Evolutionary conservation across 1,140 invertebrate species (phyloP), one percentile per base, ranked within the genome.

Genomic region (Zaprionus kolodkinae): DNA sequence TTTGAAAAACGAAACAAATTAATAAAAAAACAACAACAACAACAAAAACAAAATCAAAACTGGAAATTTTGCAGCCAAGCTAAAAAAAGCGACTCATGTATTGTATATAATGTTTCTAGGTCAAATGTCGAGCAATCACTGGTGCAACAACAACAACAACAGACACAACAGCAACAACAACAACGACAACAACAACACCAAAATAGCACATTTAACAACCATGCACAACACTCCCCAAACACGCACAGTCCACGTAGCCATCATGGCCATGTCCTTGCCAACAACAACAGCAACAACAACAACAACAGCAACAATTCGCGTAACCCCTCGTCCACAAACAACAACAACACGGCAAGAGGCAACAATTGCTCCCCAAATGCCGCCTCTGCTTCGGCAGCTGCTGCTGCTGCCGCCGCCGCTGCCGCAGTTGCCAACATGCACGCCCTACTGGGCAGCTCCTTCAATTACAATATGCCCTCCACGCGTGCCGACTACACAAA

Each of bases 91-190:
- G 61, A 76, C 73, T 78, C 61, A 77, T 78, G 72, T 76, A 80
- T 86, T 84, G 72, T 80, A 73, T 78, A 92, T 92, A 92, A 92
- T 92, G 91, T 92, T 92, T 92, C 91, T 92, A 92, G 91, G 91
- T 92, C 87, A 77, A 91, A 90, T 92, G 81, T 91, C 91, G 91
- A 92, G 88, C 89, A 91, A 81, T 80, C 88, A 84, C 78, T 91
- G 88, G 78, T 88, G 81, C 85, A 89, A 90, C 85, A 89, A 79
- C 82, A 84, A 75, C 72, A 73, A 70, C 82, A 81, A 76, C 84
- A 88, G 56, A 68, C 56, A 70, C 86, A 81, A 54, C 80, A 57
- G 13, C 78, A 68, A 77, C 77, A 70, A 68, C 74, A 68, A 67
- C 71, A 35, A 50, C 76, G 59, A 13, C 38, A 71, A 85, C 83